Base-by-base conservation (phyloP, 2,113 vertebrate genomes). In the Ibidorhyncha struthersii region DNA sequence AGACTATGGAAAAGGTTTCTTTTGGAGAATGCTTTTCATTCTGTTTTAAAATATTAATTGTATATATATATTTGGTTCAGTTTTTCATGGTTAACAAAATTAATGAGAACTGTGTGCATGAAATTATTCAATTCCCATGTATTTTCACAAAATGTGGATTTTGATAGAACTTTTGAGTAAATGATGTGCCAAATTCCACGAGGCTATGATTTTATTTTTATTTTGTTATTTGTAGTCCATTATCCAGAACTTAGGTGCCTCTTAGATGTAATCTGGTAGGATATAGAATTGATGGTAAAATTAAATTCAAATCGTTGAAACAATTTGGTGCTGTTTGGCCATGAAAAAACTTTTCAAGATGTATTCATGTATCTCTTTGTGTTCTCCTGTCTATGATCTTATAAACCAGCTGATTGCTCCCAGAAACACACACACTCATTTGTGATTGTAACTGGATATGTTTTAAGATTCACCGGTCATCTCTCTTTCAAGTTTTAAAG, bases 1-100 rank as follows among this genome's bases (percentile, higher is more conserved):
- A 63, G 3, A 21, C 3, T 40, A 8, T 0, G 0, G 10, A 36
- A 83, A 66, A 53, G 22, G 5, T 2, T 12, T 2, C 6, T 12
- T 1, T 0, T 5, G 2, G 6, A 34, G 16, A 32, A 47, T 4
- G 0, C 0, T 78, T 81, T 81, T 84, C 2, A 65, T 84, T 72
- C 12, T 45, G 8, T 41, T 90, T 50, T 47, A 13, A 87, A 59
- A 50, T 45, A 70, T 55, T 77, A 0, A 4, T 61, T 74, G 3
- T 3, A 12, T 16, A 2, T 16, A 14, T 25, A 45, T 22, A 41
- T 25, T 73, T 67, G 3, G 9, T 55, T 69, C n/a, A 36, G 5
- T 23, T 89, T 65, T 86, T 89, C 14, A 14, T 38, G 7, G 6
- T 66, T 62, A 66, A 66, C 4, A 76, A 56, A 83, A 52, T 27